These are phyloP conservation scores for Equus przewalskii DNA, from an alignment of 2,113 vertebrate species.

Conservation along the genomic window DNA sequence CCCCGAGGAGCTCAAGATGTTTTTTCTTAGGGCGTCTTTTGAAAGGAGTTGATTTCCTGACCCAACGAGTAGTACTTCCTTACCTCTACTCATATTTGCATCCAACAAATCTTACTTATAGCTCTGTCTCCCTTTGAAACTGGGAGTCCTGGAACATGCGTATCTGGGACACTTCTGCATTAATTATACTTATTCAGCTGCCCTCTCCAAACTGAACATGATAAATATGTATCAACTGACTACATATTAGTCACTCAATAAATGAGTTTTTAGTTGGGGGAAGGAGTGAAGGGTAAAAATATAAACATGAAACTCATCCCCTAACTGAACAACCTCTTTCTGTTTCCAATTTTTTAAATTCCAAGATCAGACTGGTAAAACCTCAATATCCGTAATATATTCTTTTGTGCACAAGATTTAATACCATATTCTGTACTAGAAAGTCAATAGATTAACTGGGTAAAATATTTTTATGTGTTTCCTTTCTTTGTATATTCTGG, in stretches of 20 bases:
- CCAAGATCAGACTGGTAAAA: neutral
- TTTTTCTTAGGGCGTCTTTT: neutral
- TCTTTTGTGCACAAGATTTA: neutral
- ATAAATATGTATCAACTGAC: neutral
- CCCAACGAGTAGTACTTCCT: neutral
- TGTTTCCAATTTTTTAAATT: neutral
- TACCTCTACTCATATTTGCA: neutral
- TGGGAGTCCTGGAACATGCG: neutral
- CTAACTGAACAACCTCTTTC: neutral
- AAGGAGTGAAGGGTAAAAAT: neutral
- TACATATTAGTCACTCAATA: neutral
- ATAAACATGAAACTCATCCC: slow-evolving; percentile 3
- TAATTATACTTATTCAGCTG: neutral
- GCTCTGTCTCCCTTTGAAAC: neutral
- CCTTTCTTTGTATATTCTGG: neutral
- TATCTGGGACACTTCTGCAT: neutral
- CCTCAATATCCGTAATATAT: neutral
- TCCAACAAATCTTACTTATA: neutral
- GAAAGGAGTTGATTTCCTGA: neutral
- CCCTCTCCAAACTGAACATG: slow-evolving; percentile 33
- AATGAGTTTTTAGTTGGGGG: neutral
- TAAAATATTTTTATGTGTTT: neutral
- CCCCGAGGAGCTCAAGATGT: neutral
- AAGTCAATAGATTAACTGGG: neutral
- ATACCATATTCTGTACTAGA: neutral